Conservation (phyloP, 2,797 vertebrate genomes). For the Urocyon cinereoargenteus region DNA sequence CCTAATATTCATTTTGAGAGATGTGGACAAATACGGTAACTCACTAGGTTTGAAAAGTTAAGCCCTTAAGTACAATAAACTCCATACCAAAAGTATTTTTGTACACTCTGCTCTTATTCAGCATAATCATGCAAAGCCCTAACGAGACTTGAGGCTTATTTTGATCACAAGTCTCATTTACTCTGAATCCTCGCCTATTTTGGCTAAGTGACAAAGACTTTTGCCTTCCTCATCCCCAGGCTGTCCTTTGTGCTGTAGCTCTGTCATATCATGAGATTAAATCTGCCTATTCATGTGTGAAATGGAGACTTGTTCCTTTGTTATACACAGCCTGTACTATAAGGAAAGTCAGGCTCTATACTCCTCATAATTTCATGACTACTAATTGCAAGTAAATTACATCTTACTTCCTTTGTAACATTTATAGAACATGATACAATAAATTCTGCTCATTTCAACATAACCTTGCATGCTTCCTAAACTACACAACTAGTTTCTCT, state of each 20-base stretch:
- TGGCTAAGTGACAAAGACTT: constrained; percentile 77
- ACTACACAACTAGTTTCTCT: constrained; percentile 64
- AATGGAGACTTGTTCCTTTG: constrained; percentile 92
- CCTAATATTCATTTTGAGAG: not conserved
- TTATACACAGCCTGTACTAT: constrained; percentile 85
- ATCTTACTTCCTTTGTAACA: constrained; percentile 78
- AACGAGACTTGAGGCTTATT: constrained; percentile 65
- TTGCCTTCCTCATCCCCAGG: constrained; percentile 45
- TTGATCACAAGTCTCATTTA: constrained; percentile 58
- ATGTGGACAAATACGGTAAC: not conserved
- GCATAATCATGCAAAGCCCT: constrained; percentile 8
- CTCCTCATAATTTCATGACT: constrained; percentile 84
- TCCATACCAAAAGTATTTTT: not conserved
- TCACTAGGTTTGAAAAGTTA: not conserved
- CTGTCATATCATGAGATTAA: constrained; percentile 90
- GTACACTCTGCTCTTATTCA: not conserved
- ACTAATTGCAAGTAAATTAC: constrained; percentile 88
- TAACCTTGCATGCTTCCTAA: constrained; percentile 49
- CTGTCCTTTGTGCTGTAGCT: constrained; percentile 85
- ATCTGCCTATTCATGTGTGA: constrained; percentile 90
- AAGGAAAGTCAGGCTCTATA: constrained; percentile 86
- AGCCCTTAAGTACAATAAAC: not conserved
- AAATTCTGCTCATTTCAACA: constrained; percentile 83
- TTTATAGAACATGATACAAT: constrained; percentile 79
- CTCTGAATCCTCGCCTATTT: constrained; percentile 66